These are phyloP conservation scores for Myotis findleyi DNA, from an alignment of 2,797 vertebrate genomes.

Conservation along the genomic window DNA sequence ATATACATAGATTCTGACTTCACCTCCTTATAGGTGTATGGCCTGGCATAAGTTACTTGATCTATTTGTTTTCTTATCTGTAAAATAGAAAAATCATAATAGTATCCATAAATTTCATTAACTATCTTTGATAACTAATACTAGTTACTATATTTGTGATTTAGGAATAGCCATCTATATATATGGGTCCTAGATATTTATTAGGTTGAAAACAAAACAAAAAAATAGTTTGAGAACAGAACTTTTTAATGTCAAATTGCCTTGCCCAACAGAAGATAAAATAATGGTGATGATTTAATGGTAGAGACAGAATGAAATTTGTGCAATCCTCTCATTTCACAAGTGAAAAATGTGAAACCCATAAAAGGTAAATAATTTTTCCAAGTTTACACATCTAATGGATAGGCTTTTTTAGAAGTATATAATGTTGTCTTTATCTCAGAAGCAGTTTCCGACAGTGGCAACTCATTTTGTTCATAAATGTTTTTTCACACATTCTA, in stretches of 20 bases:
- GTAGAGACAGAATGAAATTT: background rate
- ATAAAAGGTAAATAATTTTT: background rate
- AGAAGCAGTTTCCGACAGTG: background rate
- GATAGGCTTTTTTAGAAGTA: background rate
- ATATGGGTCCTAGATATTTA: background rate
- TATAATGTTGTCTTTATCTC: background rate
- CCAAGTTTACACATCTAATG: background rate
- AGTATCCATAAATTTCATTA: background rate
- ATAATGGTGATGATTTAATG: background rate
- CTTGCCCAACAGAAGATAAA: background rate
- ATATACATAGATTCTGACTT: background rate
- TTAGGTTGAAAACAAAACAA: background rate
- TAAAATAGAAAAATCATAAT: background rate
- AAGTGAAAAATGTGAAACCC: background rate
- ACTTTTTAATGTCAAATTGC: background rate
- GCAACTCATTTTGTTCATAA: background rate
- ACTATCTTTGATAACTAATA: background rate
- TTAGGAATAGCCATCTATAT: background rate
- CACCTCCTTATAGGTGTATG: background rate
- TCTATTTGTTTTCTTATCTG: background rate
- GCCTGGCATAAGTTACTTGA: background rate
- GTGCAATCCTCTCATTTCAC: background rate
- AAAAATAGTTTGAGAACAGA: background rate
- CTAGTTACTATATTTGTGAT: background rate
- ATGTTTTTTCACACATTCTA: background rate